Evolutionary conservation across 2,113 vertebrate genomes (phyloP), one percentile per base, ranked within the genome.

Genomic region (Lota lota): DNA sequence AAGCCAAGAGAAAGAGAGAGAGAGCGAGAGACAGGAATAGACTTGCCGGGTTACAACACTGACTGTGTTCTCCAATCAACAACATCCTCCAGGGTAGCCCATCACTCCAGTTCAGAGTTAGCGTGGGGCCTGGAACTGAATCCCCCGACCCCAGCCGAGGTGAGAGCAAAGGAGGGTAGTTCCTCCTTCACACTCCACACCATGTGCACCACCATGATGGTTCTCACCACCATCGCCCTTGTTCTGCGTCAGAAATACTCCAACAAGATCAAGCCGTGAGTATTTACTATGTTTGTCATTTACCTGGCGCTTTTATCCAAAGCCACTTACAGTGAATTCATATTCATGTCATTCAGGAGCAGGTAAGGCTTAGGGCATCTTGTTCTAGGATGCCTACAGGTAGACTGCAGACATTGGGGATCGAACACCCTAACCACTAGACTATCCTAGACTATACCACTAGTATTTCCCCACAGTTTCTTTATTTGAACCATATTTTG

Each of bases 181-280:
- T 17, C 51, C 12, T 53, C 5, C 53, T 56, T 14, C n/a, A 56
- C 16, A 17, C 53, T 18, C 15, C 60, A 67, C 72, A 85, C 74
- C 85, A 92, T 92, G 91, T 92, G 92, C 63, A 91, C 91, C 64
- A 92, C 91, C 0, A 74, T 90, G 76, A 75, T 86, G 84, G 90
- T 92, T 58, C 87, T 92, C 72, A 89, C 82, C 76, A 87, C 86
- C 73, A 80, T 92, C n/a, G 90, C 84, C 1, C 58, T 83, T 63
- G 24, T 85, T 53, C 57, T 85, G 69, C 66, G 81, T 11, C 82
- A 86, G 50, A 70, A 24, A 64, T 88, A 82, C 72, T 83, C 76
- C 66, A 83, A 61, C 74, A 83, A 76, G 64, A 79, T 86, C 70
- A 63, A 5, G 16, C 85, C 89, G 89, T 90, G 70, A 90, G 89